Evolutionary conservation across 2,797 vertebrate genomes (phyloP), one percentile per base, ranked within the genome.

Genomic region (Mormyrops attenuatus): DNA sequence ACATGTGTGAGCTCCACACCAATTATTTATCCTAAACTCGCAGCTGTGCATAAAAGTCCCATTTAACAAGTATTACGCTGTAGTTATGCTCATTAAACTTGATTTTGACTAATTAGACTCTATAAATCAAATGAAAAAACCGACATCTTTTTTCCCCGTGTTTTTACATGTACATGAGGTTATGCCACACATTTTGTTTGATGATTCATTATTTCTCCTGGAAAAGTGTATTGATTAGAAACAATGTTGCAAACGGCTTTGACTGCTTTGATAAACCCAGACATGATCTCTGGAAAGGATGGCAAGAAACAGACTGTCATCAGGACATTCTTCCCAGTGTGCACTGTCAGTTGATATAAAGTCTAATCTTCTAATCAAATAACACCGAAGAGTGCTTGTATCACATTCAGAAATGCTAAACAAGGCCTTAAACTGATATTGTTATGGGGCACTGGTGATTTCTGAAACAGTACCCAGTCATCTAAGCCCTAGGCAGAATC

Each of bases 31-130:
- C 60, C 22, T 66, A 69, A 69, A 69, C 26, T 69, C 63, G 15
- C 26, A 69, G 26, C 63, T 69, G 63, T 86, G 49, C 17, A n/a
- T 20, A 38, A 86, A 86, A 86, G 85, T 50, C 85, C 50, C 9
- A n/a, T 55, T 86, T 49, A 69, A 53, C 49, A 86, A 86, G 50
- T 50, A 85, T 50, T 85, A 22, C 0, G 8, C 44, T 50, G 47
- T 50, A 85, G 22, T 38, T 34, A 69, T 69, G 50, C 30, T 55
- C 85, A 87, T 55, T 55, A 87, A 34, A 87, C 85, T 87, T 87
- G 50, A 57, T 57, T 87, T 41, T 34, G 85, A 57, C 50, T 87
- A 34, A 55, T 87, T 87, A 17, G 5, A 34, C 22, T 87, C 11
- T 87, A 34, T 17, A 57, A 87, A 20, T 87, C 52, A 30, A 85